Percentiles rank a stretch among this genome's conserved stretches.
These are phyloP conservation scores for Lepidurus arcticus DNA, from an alignment of 1,140 invertebrate species.

Conservation along the genomic window DNA sequence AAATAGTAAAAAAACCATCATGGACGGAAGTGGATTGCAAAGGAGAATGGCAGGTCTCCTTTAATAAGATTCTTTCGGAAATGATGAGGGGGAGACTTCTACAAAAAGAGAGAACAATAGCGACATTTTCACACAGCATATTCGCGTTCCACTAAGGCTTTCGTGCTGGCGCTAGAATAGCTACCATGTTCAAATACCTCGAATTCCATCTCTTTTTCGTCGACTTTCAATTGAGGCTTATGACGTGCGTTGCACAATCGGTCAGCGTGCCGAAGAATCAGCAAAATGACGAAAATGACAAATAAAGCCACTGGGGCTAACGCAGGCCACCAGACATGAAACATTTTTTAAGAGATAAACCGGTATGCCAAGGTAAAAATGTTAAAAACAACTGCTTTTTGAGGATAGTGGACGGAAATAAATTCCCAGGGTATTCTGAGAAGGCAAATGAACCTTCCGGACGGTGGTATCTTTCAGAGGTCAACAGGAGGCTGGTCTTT, in stretches of 20 bases:
- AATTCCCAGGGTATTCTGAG: not conserved
- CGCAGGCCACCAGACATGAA: slow-evolving; percentile 67
- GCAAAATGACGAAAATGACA: slow-evolving; percentile 58
- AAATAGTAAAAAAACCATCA: not conserved
- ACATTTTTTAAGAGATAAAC: slow-evolving; percentile 36
- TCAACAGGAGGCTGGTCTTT: slow-evolving; percentile 75
- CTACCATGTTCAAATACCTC: slow-evolving; percentile 28
- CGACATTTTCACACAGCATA: not conserved
- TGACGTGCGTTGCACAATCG: slow-evolving; percentile 37
- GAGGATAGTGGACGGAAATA: not conserved
- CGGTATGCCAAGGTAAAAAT: not conserved
- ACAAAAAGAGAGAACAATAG: not conserved
- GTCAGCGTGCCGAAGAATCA: slow-evolving; percentile 40
- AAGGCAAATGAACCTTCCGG: not conserved
- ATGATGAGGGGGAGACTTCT: not conserved
- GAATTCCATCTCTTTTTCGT: slow-evolving; percentile 28
- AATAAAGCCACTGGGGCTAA: slow-evolving; percentile 63
- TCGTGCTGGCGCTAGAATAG: not conserved
- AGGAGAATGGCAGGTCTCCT: not conserved
- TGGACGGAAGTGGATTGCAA: not conserved
- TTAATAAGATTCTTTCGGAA: not conserved
- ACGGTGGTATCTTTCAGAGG: slow-evolving; percentile 38
- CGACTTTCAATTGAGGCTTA: not conserved
- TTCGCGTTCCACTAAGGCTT: not conserved
- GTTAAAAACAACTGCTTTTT: not conserved